phyloP scores from a whole-genome alignment of 1,140 invertebrate species.

The Antheraea pernyi region DNA sequence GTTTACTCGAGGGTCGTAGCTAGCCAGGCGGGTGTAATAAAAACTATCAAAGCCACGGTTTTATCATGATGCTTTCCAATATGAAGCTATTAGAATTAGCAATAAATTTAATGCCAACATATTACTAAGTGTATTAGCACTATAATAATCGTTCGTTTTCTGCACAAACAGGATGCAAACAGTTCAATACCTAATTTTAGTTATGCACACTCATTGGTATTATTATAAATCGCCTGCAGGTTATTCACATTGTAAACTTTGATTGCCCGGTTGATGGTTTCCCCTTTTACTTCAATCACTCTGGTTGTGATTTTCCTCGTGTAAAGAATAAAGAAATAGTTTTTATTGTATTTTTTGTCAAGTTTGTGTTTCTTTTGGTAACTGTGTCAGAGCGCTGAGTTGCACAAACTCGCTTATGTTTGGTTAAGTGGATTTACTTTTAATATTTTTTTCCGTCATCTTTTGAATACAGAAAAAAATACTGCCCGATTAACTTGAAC shows the following conservation, averaged over 20 bases:
- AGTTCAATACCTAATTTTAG: constrained; percentile 43
- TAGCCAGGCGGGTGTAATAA: too few species aligned
- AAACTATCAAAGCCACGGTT: too few species aligned
- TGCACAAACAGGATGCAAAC: constrained; percentile 39
- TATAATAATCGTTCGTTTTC: constrained; percentile 40
- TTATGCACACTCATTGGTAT: constrained; percentile 45
- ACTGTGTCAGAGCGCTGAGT: neutral
- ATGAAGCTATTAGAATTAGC: too few species aligned
- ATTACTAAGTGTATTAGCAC: too few species aligned
- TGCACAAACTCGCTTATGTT: neutral
- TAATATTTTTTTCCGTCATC: too few species aligned
- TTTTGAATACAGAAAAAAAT: too few species aligned
- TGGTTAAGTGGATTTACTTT: too few species aligned
- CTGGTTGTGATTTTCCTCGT: neutral
- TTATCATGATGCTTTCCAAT: too few species aligned
- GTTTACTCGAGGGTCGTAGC: too few species aligned
- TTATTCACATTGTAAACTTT: neutral
- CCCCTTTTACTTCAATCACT: neutral
- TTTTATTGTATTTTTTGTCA: neutral
- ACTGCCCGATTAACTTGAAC: too few species aligned
- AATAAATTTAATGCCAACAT: too few species aligned
- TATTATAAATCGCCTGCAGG: constrained; percentile 11
- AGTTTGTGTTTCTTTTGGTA: neutral
- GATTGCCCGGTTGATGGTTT: neutral
- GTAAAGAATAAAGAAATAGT: neutral